Evolutionary conservation across 1,140 invertebrate genomes (phyloP).

Genomic region (Caenorhabditis briggsae): DNA sequence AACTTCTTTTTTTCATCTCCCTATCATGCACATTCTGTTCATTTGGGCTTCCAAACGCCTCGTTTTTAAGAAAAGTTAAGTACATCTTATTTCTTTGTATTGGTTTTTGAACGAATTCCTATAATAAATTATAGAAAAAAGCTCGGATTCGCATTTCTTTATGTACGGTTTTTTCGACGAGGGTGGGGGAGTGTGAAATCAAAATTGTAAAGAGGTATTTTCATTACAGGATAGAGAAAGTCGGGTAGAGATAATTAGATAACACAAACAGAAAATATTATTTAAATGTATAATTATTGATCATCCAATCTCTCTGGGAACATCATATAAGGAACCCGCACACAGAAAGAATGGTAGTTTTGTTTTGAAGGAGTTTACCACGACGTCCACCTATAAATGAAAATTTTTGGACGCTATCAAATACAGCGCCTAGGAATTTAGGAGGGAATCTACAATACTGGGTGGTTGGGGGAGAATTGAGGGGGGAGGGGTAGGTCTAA

Average conservation of each 20-base stretch:
- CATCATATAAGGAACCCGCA: conserved; percentile 5
- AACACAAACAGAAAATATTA: not conserved
- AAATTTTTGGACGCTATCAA: not conserved
- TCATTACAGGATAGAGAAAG: conserved; percentile 2
- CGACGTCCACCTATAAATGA: conserved; percentile 58
- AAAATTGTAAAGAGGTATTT: conserved; percentile 40
- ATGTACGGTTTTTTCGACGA: too few relatives aligned
- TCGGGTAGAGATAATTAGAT: not conserved
- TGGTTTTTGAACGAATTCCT: not conserved
- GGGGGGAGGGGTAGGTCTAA: not conserved
- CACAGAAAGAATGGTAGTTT: conserved; percentile 62
- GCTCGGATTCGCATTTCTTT: not conserved
- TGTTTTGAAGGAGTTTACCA: conserved; percentile 46
- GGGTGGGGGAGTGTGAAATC: not conserved
- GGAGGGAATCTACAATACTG: not conserved
- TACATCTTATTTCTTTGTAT: not conserved
- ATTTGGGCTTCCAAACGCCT: not conserved
- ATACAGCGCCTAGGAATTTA: conserved; percentile 31
- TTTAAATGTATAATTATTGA: not conserved
- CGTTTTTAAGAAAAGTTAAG: not conserved
- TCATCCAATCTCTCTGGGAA: conserved; percentile 52
- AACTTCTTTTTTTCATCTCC: not conserved
- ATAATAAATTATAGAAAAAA: too few relatives aligned
- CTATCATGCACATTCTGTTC: not conserved
- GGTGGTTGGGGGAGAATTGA: too few relatives aligned